Evolutionary conservation across 2,113 vertebrate species (phyloP).

Genomic region (Callionymus lyra): DNA sequence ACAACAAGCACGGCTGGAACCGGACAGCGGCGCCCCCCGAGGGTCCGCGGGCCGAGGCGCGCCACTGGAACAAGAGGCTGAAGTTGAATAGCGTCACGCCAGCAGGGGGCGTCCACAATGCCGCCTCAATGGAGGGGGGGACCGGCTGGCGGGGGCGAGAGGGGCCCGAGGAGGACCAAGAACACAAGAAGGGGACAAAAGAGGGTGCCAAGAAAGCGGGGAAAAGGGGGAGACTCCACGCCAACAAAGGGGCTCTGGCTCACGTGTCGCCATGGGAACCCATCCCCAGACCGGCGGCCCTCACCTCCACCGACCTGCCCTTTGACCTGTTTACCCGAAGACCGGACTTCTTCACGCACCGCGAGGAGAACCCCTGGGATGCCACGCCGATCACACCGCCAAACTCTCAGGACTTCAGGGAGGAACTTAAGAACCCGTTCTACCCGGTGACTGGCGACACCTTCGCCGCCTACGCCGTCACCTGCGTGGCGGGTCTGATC

Average conservation of each 20-base stretch:
- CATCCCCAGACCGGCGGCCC: slow-evolving; percentile 67
- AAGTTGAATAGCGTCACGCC: slow-evolving; percentile 62
- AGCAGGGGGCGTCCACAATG: slow-evolving; percentile 61
- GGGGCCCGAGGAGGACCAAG: slow-evolving; percentile 35
- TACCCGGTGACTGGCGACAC: slow-evolving; percentile 89
- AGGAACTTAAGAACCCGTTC: slow-evolving; percentile 86
- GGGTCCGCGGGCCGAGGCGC: slow-evolving; percentile 48
- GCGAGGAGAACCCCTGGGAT: slow-evolving; percentile 65
- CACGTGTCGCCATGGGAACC: slow-evolving; percentile 55
- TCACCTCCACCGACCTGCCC: slow-evolving; percentile 74
- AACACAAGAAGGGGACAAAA: slow-evolving; percentile 60
- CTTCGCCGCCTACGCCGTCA: slow-evolving; percentile 87
- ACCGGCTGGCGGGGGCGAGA: slow-evolving; percentile 11
- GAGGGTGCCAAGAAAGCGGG: slow-evolving; percentile 59
- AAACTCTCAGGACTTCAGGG: slow-evolving; percentile 59
- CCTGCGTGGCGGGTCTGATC: slow-evolving; percentile 82
- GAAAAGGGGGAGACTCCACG: slow-evolving; percentile 47
- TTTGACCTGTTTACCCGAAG: slow-evolving; percentile 58
- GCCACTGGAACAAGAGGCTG: slow-evolving; percentile 51
- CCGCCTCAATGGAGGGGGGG: slow-evolving; percentile 36
- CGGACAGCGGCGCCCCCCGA: slow-evolving; percentile 38
- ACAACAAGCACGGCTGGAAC: slow-evolving; percentile 37
- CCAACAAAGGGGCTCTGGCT: slow-evolving; percentile 44
- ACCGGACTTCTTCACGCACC: slow-evolving; percentile 55
- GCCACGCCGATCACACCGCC: slow-evolving; percentile 70